phyloP scores from a whole-genome alignment of 1,140 invertebrate genomes.

The Drosophila ercepeae region DNA sequence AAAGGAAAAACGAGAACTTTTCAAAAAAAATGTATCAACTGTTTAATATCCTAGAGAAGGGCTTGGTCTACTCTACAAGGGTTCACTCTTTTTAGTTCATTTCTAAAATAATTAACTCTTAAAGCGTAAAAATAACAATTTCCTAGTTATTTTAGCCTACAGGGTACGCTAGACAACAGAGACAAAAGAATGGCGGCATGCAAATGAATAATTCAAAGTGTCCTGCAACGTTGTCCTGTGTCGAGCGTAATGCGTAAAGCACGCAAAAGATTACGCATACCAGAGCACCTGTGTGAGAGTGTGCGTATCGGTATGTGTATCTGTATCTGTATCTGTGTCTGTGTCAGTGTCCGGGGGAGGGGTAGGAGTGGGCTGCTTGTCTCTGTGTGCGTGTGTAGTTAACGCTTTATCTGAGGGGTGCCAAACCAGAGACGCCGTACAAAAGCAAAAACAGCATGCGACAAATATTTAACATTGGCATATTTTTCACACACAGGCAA shows the following conservation, averaged over 20 bases:
- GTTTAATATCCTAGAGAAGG: neutral
- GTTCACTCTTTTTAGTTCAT: too few relatives aligned
- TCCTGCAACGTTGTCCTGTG: slow-evolving; percentile 76
- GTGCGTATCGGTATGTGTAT: slow-evolving; percentile 31
- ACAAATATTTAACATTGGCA: slow-evolving; percentile 82
- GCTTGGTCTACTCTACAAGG: too few relatives aligned
- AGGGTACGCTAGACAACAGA: slow-evolving; percentile 3
- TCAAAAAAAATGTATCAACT: neutral
- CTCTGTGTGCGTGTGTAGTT: slow-evolving; percentile 56
- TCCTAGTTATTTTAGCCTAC: neutral
- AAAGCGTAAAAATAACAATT: too few relatives aligned
- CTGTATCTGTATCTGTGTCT: slow-evolving; percentile 37
- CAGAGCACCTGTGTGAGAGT: slow-evolving; percentile 19
- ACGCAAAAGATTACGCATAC: slow-evolving; percentile 80
- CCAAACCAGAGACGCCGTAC: slow-evolving; percentile 57
- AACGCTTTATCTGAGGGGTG: slow-evolving; percentile 76
- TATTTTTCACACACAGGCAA: slow-evolving; percentile 75
- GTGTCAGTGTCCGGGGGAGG: too few relatives aligned
- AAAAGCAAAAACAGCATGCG: slow-evolving; percentile 58
- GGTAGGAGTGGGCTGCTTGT: neutral
- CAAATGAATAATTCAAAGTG: slow-evolving; percentile 82
- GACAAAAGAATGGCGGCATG: slow-evolving; percentile 36
- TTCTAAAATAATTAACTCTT: too few relatives aligned
- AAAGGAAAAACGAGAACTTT: slow-evolving; percentile 1
- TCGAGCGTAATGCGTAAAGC: slow-evolving; percentile 75